Evolutionary conservation across 2,797 vertebrate species (phyloP).

Genomic region (Merluccius polli): DNA sequence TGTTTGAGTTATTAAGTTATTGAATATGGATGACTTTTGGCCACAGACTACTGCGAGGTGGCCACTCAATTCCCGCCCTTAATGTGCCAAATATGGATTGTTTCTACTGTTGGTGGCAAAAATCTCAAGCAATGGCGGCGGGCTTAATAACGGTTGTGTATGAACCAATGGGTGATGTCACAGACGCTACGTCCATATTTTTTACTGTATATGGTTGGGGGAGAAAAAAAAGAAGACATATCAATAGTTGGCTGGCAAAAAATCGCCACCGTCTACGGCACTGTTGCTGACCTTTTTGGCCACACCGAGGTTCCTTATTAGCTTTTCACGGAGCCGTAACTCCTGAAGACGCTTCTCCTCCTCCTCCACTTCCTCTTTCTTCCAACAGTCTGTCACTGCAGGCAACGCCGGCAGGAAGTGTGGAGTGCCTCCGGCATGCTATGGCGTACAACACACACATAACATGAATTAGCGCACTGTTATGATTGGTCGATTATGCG

Average conservation of each 20-base stretch:
- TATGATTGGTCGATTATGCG: not conserved
- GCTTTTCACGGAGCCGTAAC: not conserved
- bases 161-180: no score
- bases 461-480: not conserved
- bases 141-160: no score
- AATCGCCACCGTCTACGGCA: no score
- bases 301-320: not conserved
- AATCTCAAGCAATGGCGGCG: not conserved
- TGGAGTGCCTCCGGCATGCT: not conserved
- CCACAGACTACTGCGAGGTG: not conserved
- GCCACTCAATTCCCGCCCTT: not conserved
- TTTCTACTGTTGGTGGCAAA: not conserved
- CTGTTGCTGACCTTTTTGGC: not conserved
- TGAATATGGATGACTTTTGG: not conserved
- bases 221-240: no score
- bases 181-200: not conserved
- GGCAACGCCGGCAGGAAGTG: constrained; percentile 12
- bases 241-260: no score
- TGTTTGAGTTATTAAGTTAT: not conserved
- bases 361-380: constrained; percentile 8
- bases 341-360: constrained; percentile 13
- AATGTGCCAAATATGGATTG: not conserved
- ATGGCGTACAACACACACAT: not conserved
- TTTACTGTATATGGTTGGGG: not conserved
- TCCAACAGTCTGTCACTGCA: not conserved